Evolutionary conservation across 2,888 invertebrate species (phyloP).

Genomic region (Hartigia nigra): DNA sequence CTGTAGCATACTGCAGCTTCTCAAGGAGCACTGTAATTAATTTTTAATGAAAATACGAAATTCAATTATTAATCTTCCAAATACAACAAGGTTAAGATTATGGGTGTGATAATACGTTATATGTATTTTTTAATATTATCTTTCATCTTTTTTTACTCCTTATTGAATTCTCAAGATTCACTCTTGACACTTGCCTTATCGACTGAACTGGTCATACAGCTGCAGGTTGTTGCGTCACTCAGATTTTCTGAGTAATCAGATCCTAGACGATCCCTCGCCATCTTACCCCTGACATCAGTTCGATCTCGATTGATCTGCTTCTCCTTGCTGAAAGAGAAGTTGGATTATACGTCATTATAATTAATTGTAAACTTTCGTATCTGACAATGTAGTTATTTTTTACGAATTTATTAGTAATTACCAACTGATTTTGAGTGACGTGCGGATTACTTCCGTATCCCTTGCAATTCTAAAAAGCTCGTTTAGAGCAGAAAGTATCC

Average conservation of each 20-base stretch:
- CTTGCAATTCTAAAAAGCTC: too few species aligned
- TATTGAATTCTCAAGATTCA: not conserved
- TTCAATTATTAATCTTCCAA: not conserved
- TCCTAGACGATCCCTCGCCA: constrained; percentile 58
- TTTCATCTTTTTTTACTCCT: not conserved
- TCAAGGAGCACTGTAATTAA: constrained; percentile 53
- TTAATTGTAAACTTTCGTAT: too few species aligned
- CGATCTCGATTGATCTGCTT: not conserved
- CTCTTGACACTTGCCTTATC: constrained; percentile 48
- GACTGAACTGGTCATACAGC: constrained; percentile 54
- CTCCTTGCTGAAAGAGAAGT: not conserved
- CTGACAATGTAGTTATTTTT: not conserved
- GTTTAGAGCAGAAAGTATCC: too few species aligned
- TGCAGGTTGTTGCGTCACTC: constrained; percentile 60
- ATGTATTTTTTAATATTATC: not conserved
- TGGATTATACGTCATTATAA: not conserved
- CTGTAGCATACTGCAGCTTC: constrained; percentile 61
- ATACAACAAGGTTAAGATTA: not conserved
- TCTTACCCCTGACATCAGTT: constrained; percentile 47
- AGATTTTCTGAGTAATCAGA: constrained; percentile 59
- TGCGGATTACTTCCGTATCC: too few species aligned
- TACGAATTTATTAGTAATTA: too few species aligned
- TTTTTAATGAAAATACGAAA: not conserved
- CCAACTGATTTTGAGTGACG: too few species aligned
- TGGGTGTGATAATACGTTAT: not conserved